Percentiles rank a stretch among this genome's conserved stretches.
phyloP scores from a whole-genome alignment of 2,888 invertebrate genomes.

The Ornithoptera priamus region DNA sequence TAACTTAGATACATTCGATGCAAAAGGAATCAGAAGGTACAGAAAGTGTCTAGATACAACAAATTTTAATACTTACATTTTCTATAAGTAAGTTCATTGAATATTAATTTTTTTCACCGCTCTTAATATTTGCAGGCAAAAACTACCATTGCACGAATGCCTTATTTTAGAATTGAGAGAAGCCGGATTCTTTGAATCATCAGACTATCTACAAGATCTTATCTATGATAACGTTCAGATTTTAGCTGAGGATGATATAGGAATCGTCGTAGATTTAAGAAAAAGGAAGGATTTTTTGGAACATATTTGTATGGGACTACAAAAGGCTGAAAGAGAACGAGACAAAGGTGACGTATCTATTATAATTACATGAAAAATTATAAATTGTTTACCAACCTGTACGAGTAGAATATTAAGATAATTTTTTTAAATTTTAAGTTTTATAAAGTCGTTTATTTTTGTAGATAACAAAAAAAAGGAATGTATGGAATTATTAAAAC shows the following conservation, averaged over 20 bases:
- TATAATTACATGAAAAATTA: too few species aligned
- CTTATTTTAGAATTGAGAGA: conserved; percentile 78
- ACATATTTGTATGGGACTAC: conserved; percentile 54
- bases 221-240: conserved; percentile 78
- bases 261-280: conserved; percentile 68
- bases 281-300: conserved; percentile 58
- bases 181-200: conserved; percentile 68
- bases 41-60: neutral
- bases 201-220: conserved; percentile 74
- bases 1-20: conserved; percentile 56
- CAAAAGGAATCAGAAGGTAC: conserved; percentile 68
- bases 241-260: conserved; percentile 72
- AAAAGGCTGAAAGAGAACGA: conserved; percentile 59
- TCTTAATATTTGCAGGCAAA: conserved; percentile 57
- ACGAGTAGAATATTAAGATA: too few species aligned
- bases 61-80: neutral
- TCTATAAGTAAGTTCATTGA: neutral
- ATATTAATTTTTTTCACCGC: neutral
- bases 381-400: too few species aligned
- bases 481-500: conserved; percentile 59
- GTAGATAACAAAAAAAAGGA: conserved; percentile 64
- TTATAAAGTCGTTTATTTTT: conserved; percentile 25
- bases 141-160: conserved; percentile 76
- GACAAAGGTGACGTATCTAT: conserved; percentile 50
- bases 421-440: neutral